Evolutionary conservation across 2,888 invertebrate genomes (phyloP), one percentile per base, ranked within the genome.

Genomic region (Isotomurus palustris): DNA sequence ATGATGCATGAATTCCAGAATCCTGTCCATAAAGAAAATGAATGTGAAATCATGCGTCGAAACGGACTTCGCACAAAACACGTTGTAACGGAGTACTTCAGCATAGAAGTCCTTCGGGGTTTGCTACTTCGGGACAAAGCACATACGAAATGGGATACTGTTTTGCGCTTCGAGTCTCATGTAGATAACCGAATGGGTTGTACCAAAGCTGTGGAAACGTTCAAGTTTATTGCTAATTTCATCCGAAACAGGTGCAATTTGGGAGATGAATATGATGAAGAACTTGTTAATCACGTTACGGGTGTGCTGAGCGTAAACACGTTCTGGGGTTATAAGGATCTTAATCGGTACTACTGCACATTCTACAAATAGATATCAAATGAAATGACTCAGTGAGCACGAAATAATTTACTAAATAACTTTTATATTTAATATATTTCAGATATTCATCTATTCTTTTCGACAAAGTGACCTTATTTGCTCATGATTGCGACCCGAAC

Each of bases 401-500:
- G 49, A 27, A 19, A 28, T 27, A 19, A 17, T 8, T 49, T 14
- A 22, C 3, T n/a, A 19, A 2, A 41, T 43, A 38, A 24, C 38
- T 51, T 43, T 28, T 53, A 35, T 24, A 19, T 14, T 49, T 29
- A 45, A 35, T 43, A n/a, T 21, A 21, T 35, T 51, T 56, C 35
- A 64, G 64, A 43, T 57, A 52, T 24, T 53, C 61, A 10, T 59
- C 64, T 5, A 41, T 56, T 35, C 56, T 64, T 6, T 64, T 64
- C 19, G 56, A 59, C 49, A 58, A 61, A 41, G 19, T 25, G 4
- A 64, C 59, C n/a, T 35, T 64, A 14, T 48, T 64, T 38, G 52
- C 61, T 22, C 64, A 64, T 29, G 64, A 64, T 48, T 64, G 64
- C 43, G 55, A 64, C 54, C 61, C 64, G 2, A 64, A 64, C 29